phyloP scores from a whole-genome alignment of 2,113 vertebrate species.

The Euleptes europaea region DNA sequence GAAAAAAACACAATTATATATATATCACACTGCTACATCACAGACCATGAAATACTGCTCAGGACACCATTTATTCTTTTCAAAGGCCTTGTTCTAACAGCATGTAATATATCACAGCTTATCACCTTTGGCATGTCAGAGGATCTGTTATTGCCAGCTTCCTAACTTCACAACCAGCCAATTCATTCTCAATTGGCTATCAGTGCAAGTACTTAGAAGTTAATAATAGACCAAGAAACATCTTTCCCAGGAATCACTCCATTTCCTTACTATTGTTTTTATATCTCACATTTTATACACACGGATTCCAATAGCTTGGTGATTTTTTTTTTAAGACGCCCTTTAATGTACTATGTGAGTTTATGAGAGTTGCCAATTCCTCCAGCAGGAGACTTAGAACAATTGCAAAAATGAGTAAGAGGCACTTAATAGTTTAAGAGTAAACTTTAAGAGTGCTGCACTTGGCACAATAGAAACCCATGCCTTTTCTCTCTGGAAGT shows the following conservation, averaged over 20 bases:
- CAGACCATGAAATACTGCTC: fast-evolving
- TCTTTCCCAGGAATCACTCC: slow-evolving; percentile 18
- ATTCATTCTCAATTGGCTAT: slow-evolving; percentile 48
- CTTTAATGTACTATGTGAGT: not conserved
- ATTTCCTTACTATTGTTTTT: not conserved
- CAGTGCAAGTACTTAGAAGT: slow-evolving; percentile 7
- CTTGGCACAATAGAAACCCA: not conserved
- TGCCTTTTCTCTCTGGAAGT: not conserved
- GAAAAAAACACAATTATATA: fast-evolving
- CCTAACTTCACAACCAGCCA: slow-evolving; percentile 39
- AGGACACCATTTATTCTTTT: slow-evolving; percentile 2
- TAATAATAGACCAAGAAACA: slow-evolving; percentile 21
- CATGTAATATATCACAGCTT: slow-evolving; percentile 41
- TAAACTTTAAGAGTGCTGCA: not conserved
- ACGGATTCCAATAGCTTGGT: no score
- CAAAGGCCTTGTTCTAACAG: slow-evolving; percentile 31
- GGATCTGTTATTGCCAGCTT: slow-evolving; percentile 39
- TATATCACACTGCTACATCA: not conserved
- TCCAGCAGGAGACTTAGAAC: not conserved
- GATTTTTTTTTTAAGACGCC: not conserved
- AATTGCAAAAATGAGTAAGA: slow-evolving; percentile 7
- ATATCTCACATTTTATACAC: not conserved
- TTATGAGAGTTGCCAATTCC: not conserved
- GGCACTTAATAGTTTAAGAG: slow-evolving; percentile 9
- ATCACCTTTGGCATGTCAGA: slow-evolving; percentile 41